phyloP scores from a whole-genome alignment of 1,140 invertebrate species.

The Drosophila ironensis region DNA sequence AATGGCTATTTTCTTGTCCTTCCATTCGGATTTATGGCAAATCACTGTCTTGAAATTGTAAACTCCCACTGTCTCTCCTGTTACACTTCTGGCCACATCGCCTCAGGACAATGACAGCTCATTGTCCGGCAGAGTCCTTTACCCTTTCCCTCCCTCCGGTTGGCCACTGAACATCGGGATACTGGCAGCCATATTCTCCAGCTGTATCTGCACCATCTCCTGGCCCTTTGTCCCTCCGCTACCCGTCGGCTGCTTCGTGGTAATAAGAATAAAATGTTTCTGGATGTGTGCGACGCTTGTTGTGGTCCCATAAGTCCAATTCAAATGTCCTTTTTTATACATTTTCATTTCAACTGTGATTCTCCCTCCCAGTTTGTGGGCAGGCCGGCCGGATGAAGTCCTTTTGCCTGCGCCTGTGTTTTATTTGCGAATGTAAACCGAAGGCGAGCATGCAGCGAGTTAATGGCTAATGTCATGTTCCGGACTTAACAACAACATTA shows the following conservation, averaged over 20 bases:
- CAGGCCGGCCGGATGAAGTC: not conserved
- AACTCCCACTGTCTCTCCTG: not conserved
- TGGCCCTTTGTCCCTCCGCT: constrained; percentile 9
- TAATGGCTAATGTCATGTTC: constrained; percentile 80
- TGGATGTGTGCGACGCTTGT: constrained; percentile 41
- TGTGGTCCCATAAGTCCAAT: constrained; percentile 80
- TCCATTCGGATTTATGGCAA: too few relatives aligned
- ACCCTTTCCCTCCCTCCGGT: too few relatives aligned
- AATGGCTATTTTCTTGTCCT: too few relatives aligned
- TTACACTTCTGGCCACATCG: constrained; percentile 32
- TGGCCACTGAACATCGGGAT: constrained; percentile 51
- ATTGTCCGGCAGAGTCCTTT: constrained; percentile 25
- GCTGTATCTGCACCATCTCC: constrained; percentile 36
- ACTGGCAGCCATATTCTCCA: constrained; percentile 29
- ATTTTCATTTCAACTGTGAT: constrained; percentile 81
- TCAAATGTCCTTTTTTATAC: constrained; percentile 81
- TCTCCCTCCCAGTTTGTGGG: constrained; percentile 47
- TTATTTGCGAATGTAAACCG: constrained; percentile 79
- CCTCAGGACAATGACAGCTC: constrained; percentile 67
- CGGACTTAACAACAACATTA: constrained; percentile 79
- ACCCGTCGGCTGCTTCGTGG: constrained; percentile 43
- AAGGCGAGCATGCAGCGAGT: constrained; percentile 77
- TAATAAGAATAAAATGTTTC: constrained; percentile 79
- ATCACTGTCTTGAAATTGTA: not conserved
- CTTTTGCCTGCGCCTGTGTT: constrained; percentile 53